Evolutionary conservation across 2,797 vertebrate species (phyloP).

Genomic region (Xiphophorus birchmanni): DNA sequence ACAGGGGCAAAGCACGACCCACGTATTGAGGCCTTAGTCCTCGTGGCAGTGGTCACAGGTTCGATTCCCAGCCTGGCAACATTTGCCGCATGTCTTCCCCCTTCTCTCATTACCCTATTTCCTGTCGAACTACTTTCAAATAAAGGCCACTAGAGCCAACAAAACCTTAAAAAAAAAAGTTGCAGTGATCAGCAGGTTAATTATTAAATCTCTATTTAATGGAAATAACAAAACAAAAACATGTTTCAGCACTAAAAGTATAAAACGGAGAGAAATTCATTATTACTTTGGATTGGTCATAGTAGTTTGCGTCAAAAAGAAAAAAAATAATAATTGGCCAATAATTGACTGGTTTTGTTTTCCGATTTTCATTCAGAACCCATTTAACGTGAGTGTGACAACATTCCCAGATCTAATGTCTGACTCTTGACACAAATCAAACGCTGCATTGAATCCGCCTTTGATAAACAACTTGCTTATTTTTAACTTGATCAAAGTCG

Average conservation of each 20-base stretch:
- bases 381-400: neutral
- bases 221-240: neutral
- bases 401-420: neutral
- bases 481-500: neutral
- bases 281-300: neutral
- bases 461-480: neutral
- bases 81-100: no score
- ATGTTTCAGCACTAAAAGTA: neutral
- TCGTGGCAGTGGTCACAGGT: no score
- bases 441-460: neutral
- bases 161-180: no score
- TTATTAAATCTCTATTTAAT: neutral
- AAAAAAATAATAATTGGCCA: neutral
- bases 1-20: no score
- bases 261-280: neutral
- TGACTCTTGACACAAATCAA: neutral
- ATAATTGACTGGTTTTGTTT: neutral
- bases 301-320: neutral
- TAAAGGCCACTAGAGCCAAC: no score
- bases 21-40: no score
- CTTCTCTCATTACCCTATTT: no score
- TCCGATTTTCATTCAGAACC: neutral
- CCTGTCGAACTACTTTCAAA: no score
- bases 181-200: no score
- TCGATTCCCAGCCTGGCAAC: no score